Conservation (phyloP, 2,113 vertebrate species). For the Micronycteris hirsuta region DNA sequence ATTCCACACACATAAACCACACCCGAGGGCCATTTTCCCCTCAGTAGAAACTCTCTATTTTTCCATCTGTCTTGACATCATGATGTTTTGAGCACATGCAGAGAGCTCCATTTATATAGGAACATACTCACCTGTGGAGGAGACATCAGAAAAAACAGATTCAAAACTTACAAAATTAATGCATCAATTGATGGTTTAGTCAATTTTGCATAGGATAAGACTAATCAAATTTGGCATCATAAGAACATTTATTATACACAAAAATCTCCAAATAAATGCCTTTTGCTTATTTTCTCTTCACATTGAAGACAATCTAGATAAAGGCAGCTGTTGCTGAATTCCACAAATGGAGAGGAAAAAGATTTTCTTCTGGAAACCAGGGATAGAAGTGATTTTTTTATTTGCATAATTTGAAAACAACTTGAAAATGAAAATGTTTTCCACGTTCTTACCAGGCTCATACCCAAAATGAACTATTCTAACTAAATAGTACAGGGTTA, state of each 20-base stretch:
- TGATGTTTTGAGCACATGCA: background rate
- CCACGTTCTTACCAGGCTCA: background rate
- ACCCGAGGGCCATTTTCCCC: rapidly evolving
- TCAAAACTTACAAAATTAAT: background rate
- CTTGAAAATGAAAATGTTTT: conserved; percentile 44
- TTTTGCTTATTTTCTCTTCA: conserved; percentile 51
- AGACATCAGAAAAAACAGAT: background rate
- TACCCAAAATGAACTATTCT: conserved; percentile 19
- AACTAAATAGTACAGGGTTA: background rate
- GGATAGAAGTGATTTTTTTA: conserved; percentile 18
- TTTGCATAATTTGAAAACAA: conserved; percentile 58
- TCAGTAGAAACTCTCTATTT: background rate
- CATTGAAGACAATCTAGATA: conserved; percentile 18
- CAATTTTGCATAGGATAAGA: background rate
- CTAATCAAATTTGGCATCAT: background rate
- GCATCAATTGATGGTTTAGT: background rate
- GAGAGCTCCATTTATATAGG: background rate
- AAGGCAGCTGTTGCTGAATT: conserved; percentile 42
- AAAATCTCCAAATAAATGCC: conserved; percentile 29
- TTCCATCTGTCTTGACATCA: background rate
- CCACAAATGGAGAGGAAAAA: background rate
- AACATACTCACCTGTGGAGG: background rate
- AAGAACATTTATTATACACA: background rate
- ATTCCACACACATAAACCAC: background rate
- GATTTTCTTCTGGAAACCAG: conserved; percentile 28